Evolutionary conservation across 2,888 invertebrate species (phyloP), one percentile per base, ranked within the genome.

Genomic region (Aethes cnicana): DNA sequence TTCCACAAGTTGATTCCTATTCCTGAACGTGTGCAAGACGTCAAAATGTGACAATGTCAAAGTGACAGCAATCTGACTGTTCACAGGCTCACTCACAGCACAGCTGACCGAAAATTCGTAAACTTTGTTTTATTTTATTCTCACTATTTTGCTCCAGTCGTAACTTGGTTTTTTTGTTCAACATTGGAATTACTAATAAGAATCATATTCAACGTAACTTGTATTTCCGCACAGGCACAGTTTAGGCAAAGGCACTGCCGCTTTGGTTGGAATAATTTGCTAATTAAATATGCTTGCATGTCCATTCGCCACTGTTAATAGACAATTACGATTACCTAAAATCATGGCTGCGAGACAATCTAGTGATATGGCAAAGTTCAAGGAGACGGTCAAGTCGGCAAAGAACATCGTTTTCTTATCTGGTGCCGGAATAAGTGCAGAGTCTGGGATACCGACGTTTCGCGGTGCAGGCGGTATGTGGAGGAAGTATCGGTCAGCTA

Each of bases 371-470:
- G 55, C 60, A 8, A 81, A 82, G 59, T 94, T 95, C 68, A 88
- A 91, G 52, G 86, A 92, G 59, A 69, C 78, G 46, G 83, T 95
- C 49, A 84, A 90, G 48, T 84, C 85, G 18, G 91, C 94, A 0
- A 93, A 92, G 65, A 90, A 93, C 63, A 83, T 95, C 41, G 92
- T 95, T 20, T 91, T 95, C 37, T 69, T 95, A 30, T 94, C 95
- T 32, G 94, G 94, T n/a, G 95, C 95, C 37, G 95, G 95, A 47
- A 92, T 95, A 26, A 95, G 95, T 62, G 95, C 95, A 0, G 95
- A 95, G 79, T 96, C 96, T 57, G 97, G 97, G 37, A 94, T 97
- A 58, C 96, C 96, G 5, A 96, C 96, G 3, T 97, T 96, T 78
- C 87, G 96, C 56, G 96, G 96, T 8, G 91, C 93, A 11, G 95